Percentiles rank a stretch among this genome's conserved stretches.
Conservation (phyloP, 2,888 invertebrate species). For the Norana najaformis region DNA sequence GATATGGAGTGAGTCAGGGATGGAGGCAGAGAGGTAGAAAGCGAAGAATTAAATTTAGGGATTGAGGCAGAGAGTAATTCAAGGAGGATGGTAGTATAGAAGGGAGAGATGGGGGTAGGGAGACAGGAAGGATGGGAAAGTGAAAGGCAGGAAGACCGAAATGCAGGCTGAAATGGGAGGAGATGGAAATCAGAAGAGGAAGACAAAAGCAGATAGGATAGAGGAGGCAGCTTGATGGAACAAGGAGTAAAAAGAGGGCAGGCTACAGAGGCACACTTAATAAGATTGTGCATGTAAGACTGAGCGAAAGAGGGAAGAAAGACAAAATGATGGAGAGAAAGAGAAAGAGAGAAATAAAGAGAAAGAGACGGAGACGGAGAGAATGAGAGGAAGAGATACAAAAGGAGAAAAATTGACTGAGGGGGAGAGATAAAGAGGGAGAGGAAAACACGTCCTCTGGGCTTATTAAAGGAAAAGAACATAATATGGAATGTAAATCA, state of each 20-base stretch:
- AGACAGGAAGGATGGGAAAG: not conserved
- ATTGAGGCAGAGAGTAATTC: not conserved
- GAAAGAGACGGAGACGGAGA: not conserved
- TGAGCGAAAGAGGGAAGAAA: not conserved
- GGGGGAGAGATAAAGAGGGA: not conserved
- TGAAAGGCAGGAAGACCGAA: not conserved
- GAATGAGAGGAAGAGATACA: not conserved
- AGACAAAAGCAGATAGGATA: not conserved
- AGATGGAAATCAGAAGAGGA: not conserved
- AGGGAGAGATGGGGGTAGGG: not conserved
- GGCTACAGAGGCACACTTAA: not conserved
- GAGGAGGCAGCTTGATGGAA: not conserved
- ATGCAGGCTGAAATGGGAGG: not conserved
- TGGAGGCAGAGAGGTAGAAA: no score
- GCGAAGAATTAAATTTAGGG: no score
- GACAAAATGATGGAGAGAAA: no score
- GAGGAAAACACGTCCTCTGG: not conserved
- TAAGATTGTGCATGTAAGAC: not conserved
- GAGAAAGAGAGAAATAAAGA: no score
- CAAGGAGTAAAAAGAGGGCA: no score
- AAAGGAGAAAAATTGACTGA: not conserved
- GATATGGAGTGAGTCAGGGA: no score
- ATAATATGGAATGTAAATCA: not conserved
- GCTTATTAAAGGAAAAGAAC: not conserved
- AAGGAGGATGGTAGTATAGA: not conserved